Evolutionary conservation across 1,140 invertebrate genomes (phyloP).

Genomic region (Platorchestia sp.): DNA sequence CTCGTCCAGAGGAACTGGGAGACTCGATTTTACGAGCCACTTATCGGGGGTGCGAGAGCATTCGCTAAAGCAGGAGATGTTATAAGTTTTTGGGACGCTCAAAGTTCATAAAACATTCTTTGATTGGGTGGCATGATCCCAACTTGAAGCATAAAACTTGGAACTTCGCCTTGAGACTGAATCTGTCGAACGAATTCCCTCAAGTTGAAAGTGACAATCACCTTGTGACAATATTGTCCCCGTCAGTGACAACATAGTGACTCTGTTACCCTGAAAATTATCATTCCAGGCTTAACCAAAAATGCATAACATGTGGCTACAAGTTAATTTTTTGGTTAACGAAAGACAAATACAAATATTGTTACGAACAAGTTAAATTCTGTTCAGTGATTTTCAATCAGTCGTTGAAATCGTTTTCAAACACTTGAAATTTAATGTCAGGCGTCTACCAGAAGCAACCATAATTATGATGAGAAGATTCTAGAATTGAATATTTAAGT

Average conservation of each 20-base stretch:
- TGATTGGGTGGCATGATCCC: constrained; percentile 35
- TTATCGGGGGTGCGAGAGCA: constrained; percentile 38
- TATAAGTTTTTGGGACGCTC: constrained; percentile 38
- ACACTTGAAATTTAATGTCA: background rate
- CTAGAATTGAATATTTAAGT: background rate
- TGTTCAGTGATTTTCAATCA: too few species aligned
- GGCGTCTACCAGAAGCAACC: background rate
- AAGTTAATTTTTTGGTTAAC: too few species aligned
- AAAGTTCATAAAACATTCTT: constrained; percentile 51
- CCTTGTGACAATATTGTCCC: too few species aligned
- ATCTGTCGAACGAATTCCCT: background rate
- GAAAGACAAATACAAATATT: too few species aligned
- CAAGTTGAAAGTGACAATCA: background rate
- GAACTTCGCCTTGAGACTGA: background rate
- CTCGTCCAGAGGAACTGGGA: background rate
- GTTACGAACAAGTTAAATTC: too few species aligned
- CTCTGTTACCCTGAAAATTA: background rate
- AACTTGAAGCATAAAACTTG: constrained; percentile 41
- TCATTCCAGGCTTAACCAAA: too few species aligned
- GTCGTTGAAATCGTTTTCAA: background rate
- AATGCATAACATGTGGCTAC: too few species aligned
- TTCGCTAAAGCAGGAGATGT: constrained; percentile 50
- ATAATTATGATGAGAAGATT: background rate
- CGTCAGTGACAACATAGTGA: background rate
- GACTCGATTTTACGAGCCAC: constrained; percentile 49